phyloP scores from a whole-genome alignment of 2,888 invertebrate genomes.

The Eristalis pertinax region DNA sequence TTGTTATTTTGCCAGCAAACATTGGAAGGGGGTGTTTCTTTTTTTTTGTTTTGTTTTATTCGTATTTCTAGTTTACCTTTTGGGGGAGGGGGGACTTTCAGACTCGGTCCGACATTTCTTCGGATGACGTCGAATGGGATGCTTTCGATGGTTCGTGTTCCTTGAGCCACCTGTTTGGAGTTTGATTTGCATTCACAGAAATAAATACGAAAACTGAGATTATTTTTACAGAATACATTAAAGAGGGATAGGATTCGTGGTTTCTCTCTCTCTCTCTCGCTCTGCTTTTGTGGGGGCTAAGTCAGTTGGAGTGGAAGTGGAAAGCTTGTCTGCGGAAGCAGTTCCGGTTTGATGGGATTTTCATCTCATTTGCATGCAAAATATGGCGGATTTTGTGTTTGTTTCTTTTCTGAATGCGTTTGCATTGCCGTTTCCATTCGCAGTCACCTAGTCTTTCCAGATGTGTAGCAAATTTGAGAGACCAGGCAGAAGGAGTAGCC shows the following conservation, averaged over 20 bases:
- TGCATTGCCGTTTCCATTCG: too few species aligned
- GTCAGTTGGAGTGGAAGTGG: too few species aligned
- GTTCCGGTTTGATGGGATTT: too few species aligned
- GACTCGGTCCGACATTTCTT: constrained; percentile 65
- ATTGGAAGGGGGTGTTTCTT: constrained; percentile 21
- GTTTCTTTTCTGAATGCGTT: too few species aligned
- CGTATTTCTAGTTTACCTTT: constrained; percentile 59
- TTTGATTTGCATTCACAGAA: constrained; percentile 48
- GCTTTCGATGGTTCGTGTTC: constrained; percentile 75
- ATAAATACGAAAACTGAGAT: constrained; percentile 62
- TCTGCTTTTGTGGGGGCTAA: background rate
- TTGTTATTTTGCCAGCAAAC: constrained; percentile 34
- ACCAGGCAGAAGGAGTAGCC: too few species aligned
- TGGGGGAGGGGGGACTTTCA: constrained; percentile 58
- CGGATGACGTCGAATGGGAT: constrained; percentile 75
- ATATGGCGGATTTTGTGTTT: too few species aligned
- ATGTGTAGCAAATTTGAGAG: too few species aligned
- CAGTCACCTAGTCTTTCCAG: too few species aligned
- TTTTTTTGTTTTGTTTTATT: background rate
- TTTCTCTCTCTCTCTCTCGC: background rate
- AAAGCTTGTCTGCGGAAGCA: too few species aligned
- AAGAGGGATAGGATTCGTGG: background rate
- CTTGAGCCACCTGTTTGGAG: constrained; percentile 72
- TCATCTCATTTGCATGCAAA: too few species aligned
- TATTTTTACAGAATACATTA: constrained; percentile 42